Percentiles rank a stretch among this genome's conserved stretches.
These are phyloP conservation scores for Champsocephalus esox DNA, from an alignment of 2,797 vertebrate genomes.

Conservation along the genomic window DNA sequence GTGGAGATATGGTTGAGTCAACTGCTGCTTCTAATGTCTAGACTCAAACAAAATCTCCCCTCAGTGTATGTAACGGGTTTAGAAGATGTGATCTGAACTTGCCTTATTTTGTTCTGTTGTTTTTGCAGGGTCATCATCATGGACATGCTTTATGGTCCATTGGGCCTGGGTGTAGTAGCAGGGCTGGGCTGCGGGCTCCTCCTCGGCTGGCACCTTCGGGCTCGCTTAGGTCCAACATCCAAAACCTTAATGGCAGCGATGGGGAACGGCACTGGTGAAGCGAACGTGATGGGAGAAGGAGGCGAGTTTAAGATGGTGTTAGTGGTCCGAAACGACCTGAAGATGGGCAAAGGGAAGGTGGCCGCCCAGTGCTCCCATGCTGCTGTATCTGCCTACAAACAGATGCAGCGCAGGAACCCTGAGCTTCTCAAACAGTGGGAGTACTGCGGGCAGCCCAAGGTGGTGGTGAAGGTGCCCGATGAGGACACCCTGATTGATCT, in stretches of 20 bases:
- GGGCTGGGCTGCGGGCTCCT: slow-evolving; percentile 90
- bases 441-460: slow-evolving; percentile 95
- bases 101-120: not conserved
- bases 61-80: not conserved
- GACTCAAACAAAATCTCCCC: not conserved
- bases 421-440: slow-evolving; percentile 95
- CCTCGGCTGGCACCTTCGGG: slow-evolving; percentile 90
- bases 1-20: too few relatives aligned
- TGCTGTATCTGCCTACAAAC: slow-evolving; percentile 94
- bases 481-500: slow-evolving; percentile 90
- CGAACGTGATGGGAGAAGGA: slow-evolving; percentile 88
- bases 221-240: slow-evolving; percentile 63
- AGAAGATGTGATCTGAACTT: not conserved
- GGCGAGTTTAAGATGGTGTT: slow-evolving; percentile 97
- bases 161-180: slow-evolving; percentile 81
- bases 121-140: slow-evolving; percentile 75
- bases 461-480: slow-evolving; percentile 93
- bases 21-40: not conserved
- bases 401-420: slow-evolving; percentile 89
- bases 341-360: slow-evolving; percentile 98
- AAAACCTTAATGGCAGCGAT: slow-evolving; percentile 23
- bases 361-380: slow-evolving; percentile 96
- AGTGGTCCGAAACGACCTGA: slow-evolving; percentile 93
- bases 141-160: slow-evolving; percentile 83
- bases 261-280: slow-evolving; percentile 65